Evolutionary conservation across 2,113 vertebrate species (phyloP), one percentile per base, ranked within the genome.

Genomic region (Hiodon alosoides): DNA sequence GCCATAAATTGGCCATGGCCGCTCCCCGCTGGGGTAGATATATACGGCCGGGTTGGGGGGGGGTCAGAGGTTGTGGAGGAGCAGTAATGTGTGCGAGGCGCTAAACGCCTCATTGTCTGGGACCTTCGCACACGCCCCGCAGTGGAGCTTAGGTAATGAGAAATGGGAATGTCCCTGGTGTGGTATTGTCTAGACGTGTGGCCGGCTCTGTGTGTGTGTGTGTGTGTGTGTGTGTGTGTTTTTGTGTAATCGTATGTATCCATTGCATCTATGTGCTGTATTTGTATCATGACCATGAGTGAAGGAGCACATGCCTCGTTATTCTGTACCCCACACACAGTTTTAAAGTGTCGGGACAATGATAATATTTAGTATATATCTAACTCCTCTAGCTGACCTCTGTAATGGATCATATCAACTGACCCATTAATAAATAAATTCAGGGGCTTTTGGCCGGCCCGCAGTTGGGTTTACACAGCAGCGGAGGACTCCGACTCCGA

Each of bases 1-100:
- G 68, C 69, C 61, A 70, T 78, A 82, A 80, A 80, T 77, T 65
- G 77, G 70, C 75, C 48, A 48, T 77, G 77, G 72, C 66, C 74
- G 71, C 14, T 67, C 50, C 71, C 77, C 71, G 67, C 74, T 53
- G 57, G 69, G 75, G 66, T 59, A 65, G 73, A 78, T 72, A 74
- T 72, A 74, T 76, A 77, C 77, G 64, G 57, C 78, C 62, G 64
- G 70, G 31, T 31, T 76, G 54, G 52, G 70, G 69, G 75, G 69
- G 31, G 31, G 59, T 60, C 13, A 14, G 64, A 67, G 64, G 64
- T 47, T 67, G 46, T 59, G 13, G 70, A 13, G 57, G 9, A 59
- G 48, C 47, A 3, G 51, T 11, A 31, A 50, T 48, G 51, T 69
- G 61, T 64, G 16, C 5, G 16, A 10, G 54, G 54, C 10, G 10